Evolutionary conservation across 53 echinoderm and acorn worm genomes (phyloP).

Genomic region (Patiria pectinifera): DNA sequence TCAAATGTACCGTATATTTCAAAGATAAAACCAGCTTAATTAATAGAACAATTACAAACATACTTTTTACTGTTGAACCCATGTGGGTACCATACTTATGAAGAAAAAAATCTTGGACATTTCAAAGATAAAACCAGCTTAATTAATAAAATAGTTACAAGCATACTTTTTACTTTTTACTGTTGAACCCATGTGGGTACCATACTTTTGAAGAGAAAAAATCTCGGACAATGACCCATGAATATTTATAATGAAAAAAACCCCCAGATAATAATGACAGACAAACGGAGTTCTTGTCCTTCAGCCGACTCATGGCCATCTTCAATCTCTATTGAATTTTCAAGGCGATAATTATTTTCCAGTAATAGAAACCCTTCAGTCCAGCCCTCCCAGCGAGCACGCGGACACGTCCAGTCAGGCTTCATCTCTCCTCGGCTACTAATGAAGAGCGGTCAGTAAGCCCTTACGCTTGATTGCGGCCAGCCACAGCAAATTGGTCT

Average conservation of each 20-base stretch:
- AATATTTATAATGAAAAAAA: neutral
- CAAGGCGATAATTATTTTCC: slow-evolving; percentile 28
- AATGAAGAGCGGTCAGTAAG: slow-evolving; percentile 25
- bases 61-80: too few relatives aligned
- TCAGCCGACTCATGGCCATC: neutral
- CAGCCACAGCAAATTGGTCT: neutral
- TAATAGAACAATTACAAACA: too few relatives aligned
- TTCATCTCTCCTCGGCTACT: slow-evolving; percentile 2
- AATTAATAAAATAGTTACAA: too few relatives aligned
- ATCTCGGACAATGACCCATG: too few relatives aligned
- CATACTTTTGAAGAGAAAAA: too few relatives aligned
- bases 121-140: too few relatives aligned
- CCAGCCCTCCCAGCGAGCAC: neutral
- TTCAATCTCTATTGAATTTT: neutral
- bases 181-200: too few relatives aligned
- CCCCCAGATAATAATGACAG: neutral
- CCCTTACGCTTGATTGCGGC: slow-evolving; percentile 14
- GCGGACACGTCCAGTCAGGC: slow-evolving; percentile 13
- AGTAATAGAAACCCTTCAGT: neutral
- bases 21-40: too few relatives aligned
- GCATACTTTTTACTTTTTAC: too few relatives aligned
- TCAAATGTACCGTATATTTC: too few relatives aligned
- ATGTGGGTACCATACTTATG: too few relatives aligned
- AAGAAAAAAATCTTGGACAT: too few relatives aligned
- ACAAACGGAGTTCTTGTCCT: neutral